Conservation (phyloP, 2,888 invertebrate species). For the Hymenopus coronatus region DNA sequence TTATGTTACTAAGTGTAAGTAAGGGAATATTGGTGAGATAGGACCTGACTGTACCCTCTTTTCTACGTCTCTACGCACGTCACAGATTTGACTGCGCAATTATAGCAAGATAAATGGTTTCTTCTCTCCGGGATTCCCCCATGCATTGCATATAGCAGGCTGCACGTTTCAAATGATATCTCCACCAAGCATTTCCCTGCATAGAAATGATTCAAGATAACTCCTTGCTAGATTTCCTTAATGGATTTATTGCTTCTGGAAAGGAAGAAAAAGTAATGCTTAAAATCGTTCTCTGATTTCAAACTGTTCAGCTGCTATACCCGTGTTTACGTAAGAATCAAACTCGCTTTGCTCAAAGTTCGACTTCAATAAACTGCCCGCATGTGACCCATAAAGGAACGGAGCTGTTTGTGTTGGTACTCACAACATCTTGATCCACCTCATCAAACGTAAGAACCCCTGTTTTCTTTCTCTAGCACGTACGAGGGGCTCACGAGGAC, state of each 20-base stretch:
- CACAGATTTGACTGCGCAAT: conserved; percentile 24
- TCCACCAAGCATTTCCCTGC: neutral
- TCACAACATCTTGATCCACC: no score
- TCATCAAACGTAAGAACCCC: no score
- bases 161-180: neutral
- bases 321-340: neutral
- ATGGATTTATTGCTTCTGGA: neutral
- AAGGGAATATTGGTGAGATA: no score
- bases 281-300: neutral
- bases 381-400: no score
- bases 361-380: no score
- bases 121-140: neutral
- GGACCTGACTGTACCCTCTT: neutral
- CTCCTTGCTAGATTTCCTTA: neutral
- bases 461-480: no score
- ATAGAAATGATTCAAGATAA: neutral
- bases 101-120: conserved; percentile 22
- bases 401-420: no score
- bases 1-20: no score
- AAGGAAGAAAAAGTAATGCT: neutral
- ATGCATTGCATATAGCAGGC: neutral
- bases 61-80: neutral
- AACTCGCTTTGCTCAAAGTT: neutral
- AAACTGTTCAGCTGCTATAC: no score
- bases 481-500: no score